Base-by-base conservation (phyloP, 1,140 invertebrate genomes). In the Neodiprion pinetum region DNA sequence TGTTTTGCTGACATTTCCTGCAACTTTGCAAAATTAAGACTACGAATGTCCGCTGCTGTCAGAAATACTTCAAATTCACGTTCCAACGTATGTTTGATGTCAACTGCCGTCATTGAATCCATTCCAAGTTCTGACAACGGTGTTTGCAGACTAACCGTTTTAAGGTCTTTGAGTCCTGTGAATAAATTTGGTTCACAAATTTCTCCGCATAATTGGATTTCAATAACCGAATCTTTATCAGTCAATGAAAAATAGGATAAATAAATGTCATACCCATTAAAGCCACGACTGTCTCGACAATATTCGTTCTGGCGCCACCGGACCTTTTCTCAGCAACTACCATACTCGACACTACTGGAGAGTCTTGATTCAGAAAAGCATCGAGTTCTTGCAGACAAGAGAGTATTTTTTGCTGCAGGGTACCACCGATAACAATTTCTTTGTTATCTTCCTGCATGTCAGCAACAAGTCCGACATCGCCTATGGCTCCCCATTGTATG, bases 101-200 rank as follows among this genome's bases (percentile, higher is more conserved):
- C 94, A 0, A 95, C 92, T 17, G 92, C 93, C 94, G 95, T 95
- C 85, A 96, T 91, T 0, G 94, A 95, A 80, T 96, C 95, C 87
- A 96, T 92, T 28, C 95, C 95, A 5, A 96, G 87, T 81, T 96
- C 95, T 17, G 91, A 92, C 8, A 96, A 85, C 0, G 91, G 92
- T 0, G 90, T 89, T 74, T 93, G 90, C 28, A 90, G 86, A 78
- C 92, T 92, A 0, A 95, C 83, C 3, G 89, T 88, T 66, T 91
- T 91, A 40, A 90, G 73, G 79, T 91, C 88, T 73, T 88, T 88
- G 1, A 91, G 71, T 48, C 88, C 89, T 86, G 53, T 61, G 53
- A 74, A 61, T 73, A 65, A 61, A 67, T 70, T 28, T 28, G 28
- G 1, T 0, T 49, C 17, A 47, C n/a, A 67, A 61, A 79, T 85